These are phyloP conservation scores for Hypotaenidia okinawae DNA, from an alignment of 2,797 vertebrate species.

Conservation along the genomic window DNA sequence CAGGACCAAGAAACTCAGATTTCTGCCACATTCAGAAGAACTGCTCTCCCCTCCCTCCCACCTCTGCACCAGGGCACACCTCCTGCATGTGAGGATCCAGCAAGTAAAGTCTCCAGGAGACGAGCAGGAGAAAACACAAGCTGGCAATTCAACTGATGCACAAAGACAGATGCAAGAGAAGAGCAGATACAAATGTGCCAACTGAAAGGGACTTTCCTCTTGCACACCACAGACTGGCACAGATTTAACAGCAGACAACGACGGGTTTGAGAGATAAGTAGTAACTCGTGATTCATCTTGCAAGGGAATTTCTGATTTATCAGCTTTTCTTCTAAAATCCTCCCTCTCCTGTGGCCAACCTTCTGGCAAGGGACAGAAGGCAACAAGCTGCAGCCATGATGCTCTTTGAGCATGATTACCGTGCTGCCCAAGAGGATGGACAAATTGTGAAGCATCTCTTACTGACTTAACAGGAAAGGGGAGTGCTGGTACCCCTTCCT, in stretches of 20 bases:
- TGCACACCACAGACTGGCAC: not conserved
- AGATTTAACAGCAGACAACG: not conserved
- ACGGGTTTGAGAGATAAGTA: not conserved
- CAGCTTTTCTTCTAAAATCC: not conserved
- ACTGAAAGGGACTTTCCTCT: not conserved
- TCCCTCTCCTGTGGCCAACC: not conserved
- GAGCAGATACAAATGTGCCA: rapidly evolving
- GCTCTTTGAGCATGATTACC: not conserved
- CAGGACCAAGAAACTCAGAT: not conserved
- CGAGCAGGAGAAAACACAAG: not conserved
- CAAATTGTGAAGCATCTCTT: not conserved
- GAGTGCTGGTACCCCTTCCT: not conserved
- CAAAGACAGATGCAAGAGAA: not conserved
- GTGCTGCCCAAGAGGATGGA: not conserved
- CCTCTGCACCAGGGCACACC: not conserved
- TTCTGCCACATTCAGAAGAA: not conserved
- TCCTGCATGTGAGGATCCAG: not conserved
- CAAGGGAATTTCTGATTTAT: not conserved
- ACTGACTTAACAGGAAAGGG: not conserved
- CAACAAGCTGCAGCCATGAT: not conserved
- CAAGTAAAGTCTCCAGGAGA: not conserved
- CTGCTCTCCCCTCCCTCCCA: not conserved
- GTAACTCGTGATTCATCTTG: not conserved
- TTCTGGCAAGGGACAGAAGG: not conserved
- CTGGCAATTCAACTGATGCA: not conserved